These are phyloP conservation scores for Cranoglanis bouderius DNA, from an alignment of 2,113 vertebrate genomes.

Conservation along the genomic window DNA sequence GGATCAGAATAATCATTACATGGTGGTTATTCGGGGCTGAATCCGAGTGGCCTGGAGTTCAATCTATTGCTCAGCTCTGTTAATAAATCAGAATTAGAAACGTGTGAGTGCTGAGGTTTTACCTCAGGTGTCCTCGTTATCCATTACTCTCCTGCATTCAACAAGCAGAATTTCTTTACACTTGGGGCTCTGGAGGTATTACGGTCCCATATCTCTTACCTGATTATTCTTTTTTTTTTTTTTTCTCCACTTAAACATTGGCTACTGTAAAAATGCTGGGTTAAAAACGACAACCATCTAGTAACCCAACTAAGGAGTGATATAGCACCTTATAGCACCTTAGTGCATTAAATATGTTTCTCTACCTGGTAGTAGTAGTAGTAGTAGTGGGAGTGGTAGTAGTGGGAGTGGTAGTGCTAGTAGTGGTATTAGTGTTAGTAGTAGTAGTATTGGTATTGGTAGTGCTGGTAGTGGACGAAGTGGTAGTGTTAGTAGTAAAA, in stretches of 20 bases:
- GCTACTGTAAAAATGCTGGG: background rate
- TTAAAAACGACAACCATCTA: too few relatives aligned
- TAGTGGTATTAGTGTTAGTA: too few relatives aligned
- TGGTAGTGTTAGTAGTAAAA: too few relatives aligned
- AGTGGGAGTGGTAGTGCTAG: too few relatives aligned
- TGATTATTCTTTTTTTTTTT: background rate
- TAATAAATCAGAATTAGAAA: slow-evolving; percentile 3
- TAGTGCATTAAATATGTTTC: too few relatives aligned
- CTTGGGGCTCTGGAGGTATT: background rate
- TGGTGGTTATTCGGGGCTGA: background rate
- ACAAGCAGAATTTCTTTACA: background rate
- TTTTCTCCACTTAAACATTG: background rate
- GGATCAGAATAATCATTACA: background rate
- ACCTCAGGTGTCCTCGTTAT: slow-evolving; percentile 5
- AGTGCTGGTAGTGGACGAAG: too few relatives aligned
- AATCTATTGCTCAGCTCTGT: background rate
- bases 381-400: too few relatives aligned
- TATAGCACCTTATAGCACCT: too few relatives aligned
- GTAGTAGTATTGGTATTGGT: too few relatives aligned
- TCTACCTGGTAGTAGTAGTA: too few relatives aligned
- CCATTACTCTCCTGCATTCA: slow-evolving; percentile 4
- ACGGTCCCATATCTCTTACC: background rate
- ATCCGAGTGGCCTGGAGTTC: background rate
- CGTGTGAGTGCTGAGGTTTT: background rate
- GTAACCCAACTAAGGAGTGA: too few relatives aligned